Conservation (phyloP, 2,797 vertebrate genomes). For the Chaetodon trifasciatus region DNA sequence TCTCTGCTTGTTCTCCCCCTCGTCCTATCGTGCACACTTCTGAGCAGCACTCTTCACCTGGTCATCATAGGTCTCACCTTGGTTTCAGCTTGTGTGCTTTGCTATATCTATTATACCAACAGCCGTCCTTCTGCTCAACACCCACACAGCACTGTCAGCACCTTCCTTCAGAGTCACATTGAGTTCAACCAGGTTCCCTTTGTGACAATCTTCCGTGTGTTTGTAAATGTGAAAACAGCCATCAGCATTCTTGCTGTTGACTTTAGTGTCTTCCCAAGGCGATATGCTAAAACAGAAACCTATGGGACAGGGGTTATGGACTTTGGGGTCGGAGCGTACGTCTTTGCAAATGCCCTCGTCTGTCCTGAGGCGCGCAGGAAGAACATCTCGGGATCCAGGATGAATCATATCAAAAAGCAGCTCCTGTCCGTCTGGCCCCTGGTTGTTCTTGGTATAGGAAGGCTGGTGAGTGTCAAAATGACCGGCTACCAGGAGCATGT, state of each 20-base stretch:
- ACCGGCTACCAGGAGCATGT: conserved; percentile 93
- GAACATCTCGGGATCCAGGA: conserved; percentile 68
- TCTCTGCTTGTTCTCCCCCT: conserved; percentile 88
- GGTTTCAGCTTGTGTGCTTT: conserved; percentile 77
- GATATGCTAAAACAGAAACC: conserved; percentile 95
- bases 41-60: conserved; percentile 83
- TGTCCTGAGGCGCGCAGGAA: conserved; percentile 92
- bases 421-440: conserved; percentile 89
- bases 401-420: conserved; percentile 84
- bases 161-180: conserved; percentile 84
- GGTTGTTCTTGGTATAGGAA: conserved; percentile 88
- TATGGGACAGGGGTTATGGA: conserved; percentile 99
- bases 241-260: conserved; percentile 96
- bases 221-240: conserved; percentile 90
- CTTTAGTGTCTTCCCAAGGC: conserved; percentile 92
- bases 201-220: conserved; percentile 90
- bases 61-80: conserved; percentile 74
- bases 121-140: conserved; percentile 47
- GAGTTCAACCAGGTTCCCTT: conserved; percentile 87
- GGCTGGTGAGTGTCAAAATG: conserved; percentile 90
- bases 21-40: conserved; percentile 89
- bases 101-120: conserved; percentile 76
- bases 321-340: conserved; percentile 92
- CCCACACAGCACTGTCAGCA: conserved; percentile 65
- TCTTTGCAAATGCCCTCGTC: conserved; percentile 93